Evolutionary conservation across 2,113 vertebrate species (phyloP).

Genomic region (Leucosticte australis): DNA sequence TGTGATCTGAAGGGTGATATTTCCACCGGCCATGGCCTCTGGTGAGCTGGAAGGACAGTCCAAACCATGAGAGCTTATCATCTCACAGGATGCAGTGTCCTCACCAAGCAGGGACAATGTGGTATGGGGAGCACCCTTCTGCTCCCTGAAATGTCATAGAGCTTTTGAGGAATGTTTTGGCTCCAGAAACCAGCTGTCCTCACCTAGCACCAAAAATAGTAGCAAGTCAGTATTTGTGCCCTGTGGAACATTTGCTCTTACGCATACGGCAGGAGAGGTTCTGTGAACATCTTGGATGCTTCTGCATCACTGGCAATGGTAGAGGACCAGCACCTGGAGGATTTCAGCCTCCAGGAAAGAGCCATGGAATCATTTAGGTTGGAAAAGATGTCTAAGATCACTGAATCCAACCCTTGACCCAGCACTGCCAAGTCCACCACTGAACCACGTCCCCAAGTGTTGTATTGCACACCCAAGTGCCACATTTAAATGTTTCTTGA

Average conservation of each 20-base stretch:
- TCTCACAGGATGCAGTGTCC: not conserved
- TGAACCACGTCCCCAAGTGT: not conserved
- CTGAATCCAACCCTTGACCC: not conserved
- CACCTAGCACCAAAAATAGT: not conserved
- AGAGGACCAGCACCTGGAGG: not conserved
- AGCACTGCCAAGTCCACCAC: not conserved
- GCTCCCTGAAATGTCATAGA: not conserved
- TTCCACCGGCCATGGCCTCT: not conserved
- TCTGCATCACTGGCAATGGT: not conserved
- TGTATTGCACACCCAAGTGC: not conserved
- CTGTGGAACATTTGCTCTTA: not conserved
- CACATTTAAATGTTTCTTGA: not conserved
- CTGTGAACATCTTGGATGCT: not conserved
- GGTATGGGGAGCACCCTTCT: accelerated
- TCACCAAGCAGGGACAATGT: accelerated
- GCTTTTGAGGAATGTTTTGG: not conserved
- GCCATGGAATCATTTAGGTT: not conserved
- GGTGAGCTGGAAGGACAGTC: not conserved
- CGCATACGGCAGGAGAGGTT: not conserved
- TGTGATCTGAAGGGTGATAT: not conserved
- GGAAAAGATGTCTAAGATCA: not conserved
- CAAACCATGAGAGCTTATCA: not conserved
- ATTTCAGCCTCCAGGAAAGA: not conserved
- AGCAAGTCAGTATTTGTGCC: not conserved
- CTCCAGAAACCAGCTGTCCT: not conserved